phyloP scores from a whole-genome alignment of 1,140 invertebrate species.

The Dinoponera quadriceps region DNA sequence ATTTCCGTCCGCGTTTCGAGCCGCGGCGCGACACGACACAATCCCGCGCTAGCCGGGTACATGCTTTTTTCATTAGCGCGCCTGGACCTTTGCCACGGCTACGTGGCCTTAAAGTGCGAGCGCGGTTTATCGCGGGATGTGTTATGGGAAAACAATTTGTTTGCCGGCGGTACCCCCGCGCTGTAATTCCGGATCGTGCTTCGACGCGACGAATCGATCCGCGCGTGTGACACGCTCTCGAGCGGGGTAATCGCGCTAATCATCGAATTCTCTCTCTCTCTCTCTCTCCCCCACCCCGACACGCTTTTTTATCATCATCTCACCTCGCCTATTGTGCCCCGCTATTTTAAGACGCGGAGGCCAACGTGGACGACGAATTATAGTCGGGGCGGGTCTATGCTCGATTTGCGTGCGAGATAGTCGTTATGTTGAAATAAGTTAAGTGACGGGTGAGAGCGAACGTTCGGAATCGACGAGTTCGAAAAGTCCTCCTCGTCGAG shows the following conservation, averaged over 20 bases:
- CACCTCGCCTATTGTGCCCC: constrained; percentile 5
- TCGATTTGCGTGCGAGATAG: constrained; percentile 71
- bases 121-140: not conserved
- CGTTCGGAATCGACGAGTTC: constrained; percentile 60
- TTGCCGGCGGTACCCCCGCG: not conserved
- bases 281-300: not conserved
- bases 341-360: constrained; percentile 53
- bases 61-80: constrained; percentile 49
- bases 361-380: constrained; percentile 59
- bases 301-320: constrained; percentile 33
- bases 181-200: constrained; percentile 1
- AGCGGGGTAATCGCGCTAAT: constrained; percentile 16
- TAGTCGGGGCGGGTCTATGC: constrained; percentile 61
- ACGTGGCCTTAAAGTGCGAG: constrained; percentile 8
- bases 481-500: constrained; percentile 14
- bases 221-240: not conserved
- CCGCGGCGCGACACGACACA: constrained; percentile 27
- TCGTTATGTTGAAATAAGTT: constrained; percentile 56
- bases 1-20: constrained; percentile 31
- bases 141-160: constrained; percentile 50
- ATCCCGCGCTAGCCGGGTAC: constrained; percentile 21
- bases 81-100: constrained; percentile 42
- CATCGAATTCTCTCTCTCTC: not conserved
- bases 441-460: constrained; percentile 57
- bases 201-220: constrained; percentile 7